phyloP scores from a whole-genome alignment of 2,113 vertebrate genomes.

The Hassar affinis region DNA sequence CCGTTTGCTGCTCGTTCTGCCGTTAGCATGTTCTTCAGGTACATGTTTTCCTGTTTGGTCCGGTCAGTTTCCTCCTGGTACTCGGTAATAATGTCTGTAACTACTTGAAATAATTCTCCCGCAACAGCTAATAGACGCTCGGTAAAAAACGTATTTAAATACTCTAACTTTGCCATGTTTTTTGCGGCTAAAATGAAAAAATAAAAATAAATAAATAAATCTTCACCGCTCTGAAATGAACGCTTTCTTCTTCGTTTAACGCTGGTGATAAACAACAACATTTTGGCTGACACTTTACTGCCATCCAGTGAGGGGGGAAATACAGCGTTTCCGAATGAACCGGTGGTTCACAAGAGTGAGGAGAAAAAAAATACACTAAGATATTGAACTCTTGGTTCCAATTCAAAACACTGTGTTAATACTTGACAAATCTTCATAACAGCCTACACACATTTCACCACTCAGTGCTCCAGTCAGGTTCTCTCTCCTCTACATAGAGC shows the following conservation, averaged over 20 bases:
- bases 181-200: neutral
- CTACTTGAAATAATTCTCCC: constrained; percentile 31
- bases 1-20: neutral
- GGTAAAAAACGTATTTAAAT: constrained; percentile 21
- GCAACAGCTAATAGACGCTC: constrained; percentile 26
- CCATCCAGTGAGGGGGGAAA: neutral
- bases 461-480: neutral
- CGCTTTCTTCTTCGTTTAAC: neutral
- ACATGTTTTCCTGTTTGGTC: constrained; percentile 23
- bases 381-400: neutral
- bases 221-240: neutral
- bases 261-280: neutral
- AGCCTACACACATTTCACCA: neutral
- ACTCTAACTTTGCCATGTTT: constrained; percentile 27
- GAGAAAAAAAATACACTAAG: too few relatives aligned
- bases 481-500: neutral
- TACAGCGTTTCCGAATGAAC: neutral
- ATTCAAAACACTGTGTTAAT: neutral
- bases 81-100: constrained; percentile 23
- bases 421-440: neutral
- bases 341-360: too few relatives aligned
- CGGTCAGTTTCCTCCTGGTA: constrained; percentile 31
- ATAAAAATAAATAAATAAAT: too few relatives aligned
- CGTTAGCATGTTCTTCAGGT: constrained; percentile 30
- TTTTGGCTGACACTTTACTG: neutral